Conservation (phyloP, 1,140 invertebrate species). For the Apocrypta bakeri region DNA sequence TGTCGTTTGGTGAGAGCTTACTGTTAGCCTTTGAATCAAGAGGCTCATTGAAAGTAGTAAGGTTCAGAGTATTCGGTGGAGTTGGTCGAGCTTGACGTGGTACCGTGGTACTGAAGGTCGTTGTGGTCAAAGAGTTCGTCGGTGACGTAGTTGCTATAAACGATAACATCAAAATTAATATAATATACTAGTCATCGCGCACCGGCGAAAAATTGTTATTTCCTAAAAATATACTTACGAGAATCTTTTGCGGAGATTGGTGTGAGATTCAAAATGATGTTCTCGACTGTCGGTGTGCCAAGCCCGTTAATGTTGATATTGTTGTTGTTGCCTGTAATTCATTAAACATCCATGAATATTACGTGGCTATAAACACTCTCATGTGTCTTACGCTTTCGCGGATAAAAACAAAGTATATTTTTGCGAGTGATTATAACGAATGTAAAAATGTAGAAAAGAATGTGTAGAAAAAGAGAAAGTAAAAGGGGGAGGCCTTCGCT, state of each 20-base stretch:
- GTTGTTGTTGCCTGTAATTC: constrained; percentile 65
- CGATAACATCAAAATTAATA: constrained; percentile 26
- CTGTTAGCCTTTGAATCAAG: constrained; percentile 63
- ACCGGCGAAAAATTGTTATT: background rate
- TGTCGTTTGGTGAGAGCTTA: constrained; percentile 66
- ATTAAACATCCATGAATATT: constrained; percentile 36
- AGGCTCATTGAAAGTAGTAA: constrained; percentile 75
- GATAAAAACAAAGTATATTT: background rate
- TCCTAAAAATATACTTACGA: constrained; percentile 8
- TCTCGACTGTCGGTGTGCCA: constrained; percentile 74
- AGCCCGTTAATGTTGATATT: constrained; percentile 65
- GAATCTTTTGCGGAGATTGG: constrained; percentile 74
- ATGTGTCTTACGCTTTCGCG: too few relatives aligned
- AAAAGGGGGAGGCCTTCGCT: background rate
- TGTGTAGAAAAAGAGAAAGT: background rate
- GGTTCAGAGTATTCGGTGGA: constrained; percentile 87
- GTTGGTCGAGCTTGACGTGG: constrained; percentile 82
- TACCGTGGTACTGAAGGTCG: constrained; percentile 66
- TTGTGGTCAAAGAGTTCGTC: constrained; percentile 64
- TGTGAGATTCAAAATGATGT: constrained; percentile 85
- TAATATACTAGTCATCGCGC: too few relatives aligned
- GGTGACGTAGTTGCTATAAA: constrained; percentile 63
- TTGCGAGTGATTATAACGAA: background rate
- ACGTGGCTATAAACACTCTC: too few relatives aligned
- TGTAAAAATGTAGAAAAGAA: background rate